Evolutionary conservation across 1,140 invertebrate genomes (phyloP).

Genomic region (Telenomus remus): DNA sequence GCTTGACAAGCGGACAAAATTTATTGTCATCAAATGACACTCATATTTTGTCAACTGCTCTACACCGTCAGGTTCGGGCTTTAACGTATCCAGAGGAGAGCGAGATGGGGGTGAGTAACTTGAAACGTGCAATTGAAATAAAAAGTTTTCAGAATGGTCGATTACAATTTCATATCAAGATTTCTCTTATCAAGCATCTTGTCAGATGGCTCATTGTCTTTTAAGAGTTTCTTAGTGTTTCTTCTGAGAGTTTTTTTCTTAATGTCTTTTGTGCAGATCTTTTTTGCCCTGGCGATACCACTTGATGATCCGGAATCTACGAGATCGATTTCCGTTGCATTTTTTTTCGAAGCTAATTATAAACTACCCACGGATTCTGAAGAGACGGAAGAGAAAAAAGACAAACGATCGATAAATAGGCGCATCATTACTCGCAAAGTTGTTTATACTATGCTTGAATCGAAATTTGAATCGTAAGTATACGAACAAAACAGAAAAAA

Average conservation of each 20-base stretch:
- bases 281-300: constrained; percentile 66
- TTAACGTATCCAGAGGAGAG: constrained; percentile 65
- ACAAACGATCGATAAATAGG: constrained; percentile 34
- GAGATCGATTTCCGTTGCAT: constrained; percentile 65
- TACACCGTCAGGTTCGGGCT: constrained; percentile 55
- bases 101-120: constrained; percentile 61
- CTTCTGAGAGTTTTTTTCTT: constrained; percentile 21
- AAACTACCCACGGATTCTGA: constrained; percentile 58
- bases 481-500: neutral
- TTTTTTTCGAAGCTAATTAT: constrained; percentile 71
- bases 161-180: neutral
- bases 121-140: neutral
- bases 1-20: constrained; percentile 21
- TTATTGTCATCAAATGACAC: constrained; percentile 25
- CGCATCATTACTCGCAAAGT: constrained; percentile 58
- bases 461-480: constrained; percentile 69
- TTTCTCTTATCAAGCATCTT: constrained; percentile 1
- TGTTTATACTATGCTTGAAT: constrained; percentile 63
- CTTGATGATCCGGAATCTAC: constrained; percentile 65
- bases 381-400: constrained; percentile 33
- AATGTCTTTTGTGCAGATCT: constrained; percentile 54
- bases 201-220: constrained; percentile 15
- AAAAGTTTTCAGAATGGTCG: too few relatives aligned
- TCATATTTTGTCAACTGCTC: constrained; percentile 48
- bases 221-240: constrained; percentile 27